phyloP scores from a whole-genome alignment of 2,113 vertebrate genomes.

The Labeo rohita region DNA sequence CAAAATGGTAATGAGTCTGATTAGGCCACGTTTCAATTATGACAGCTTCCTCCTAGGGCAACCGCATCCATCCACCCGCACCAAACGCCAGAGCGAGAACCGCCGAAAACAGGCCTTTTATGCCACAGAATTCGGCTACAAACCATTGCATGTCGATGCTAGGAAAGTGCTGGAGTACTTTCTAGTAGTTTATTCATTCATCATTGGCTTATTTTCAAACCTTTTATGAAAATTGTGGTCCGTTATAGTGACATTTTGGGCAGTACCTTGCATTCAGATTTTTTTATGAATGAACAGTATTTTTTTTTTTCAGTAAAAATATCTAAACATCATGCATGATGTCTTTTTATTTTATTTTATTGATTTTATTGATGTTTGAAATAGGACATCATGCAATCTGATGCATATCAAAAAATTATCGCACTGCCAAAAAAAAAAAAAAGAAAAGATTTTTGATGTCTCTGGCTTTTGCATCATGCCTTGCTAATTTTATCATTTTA shows the following conservation, averaged over 20 bases:
- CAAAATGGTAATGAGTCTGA: conserved; percentile 99
- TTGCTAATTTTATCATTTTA: too few relatives aligned
- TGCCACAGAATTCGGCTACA: conserved; percentile 82
- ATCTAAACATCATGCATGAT: too few relatives aligned
- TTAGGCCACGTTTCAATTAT: conserved; percentile 99
- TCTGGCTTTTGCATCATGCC: too few relatives aligned
- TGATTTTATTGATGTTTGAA: too few relatives aligned
- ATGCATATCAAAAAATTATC: too few relatives aligned
- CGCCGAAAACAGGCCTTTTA: conserved; percentile 61
- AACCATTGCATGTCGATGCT: conserved; percentile 51
- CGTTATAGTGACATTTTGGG: neutral
- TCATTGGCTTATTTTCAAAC: neutral
- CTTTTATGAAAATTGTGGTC: neutral
- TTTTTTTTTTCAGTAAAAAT: too few relatives aligned
- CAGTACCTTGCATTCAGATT: neutral
- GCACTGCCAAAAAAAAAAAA: too few relatives aligned
- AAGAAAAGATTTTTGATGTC: too few relatives aligned
- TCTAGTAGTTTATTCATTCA: neutral
- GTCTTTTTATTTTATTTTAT: too few relatives aligned
- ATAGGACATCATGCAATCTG: too few relatives aligned
- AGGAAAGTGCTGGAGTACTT: too few relatives aligned
- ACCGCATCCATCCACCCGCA: conserved; percentile 52
- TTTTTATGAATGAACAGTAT: neutral
- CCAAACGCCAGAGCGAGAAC: neutral
- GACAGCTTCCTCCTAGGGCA: conserved; percentile 78